phyloP scores from a whole-genome alignment of 1,140 invertebrate species.

The Acyrthosiphon pisum region DNA sequence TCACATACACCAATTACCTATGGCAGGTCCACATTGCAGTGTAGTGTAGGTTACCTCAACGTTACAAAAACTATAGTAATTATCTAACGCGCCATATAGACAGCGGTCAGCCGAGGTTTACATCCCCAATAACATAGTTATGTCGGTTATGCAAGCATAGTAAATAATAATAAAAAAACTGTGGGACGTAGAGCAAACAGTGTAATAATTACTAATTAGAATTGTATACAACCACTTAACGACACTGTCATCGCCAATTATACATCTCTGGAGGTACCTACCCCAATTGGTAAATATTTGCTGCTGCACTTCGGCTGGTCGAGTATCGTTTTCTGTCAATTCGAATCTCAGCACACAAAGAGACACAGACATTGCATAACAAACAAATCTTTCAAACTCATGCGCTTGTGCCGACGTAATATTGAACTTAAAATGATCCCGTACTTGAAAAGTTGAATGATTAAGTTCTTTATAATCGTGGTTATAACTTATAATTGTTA shows the following conservation, averaged over 20 bases:
- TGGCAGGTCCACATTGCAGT: no score
- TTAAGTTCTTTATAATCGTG: no score
- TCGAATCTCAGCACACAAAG: conserved; percentile 59
- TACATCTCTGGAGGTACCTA: not conserved
- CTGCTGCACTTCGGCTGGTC: not conserved
- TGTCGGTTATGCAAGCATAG: not conserved
- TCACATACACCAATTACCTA: no score
- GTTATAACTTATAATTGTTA: not conserved
- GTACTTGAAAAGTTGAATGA: not conserved
- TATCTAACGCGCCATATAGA: no score
- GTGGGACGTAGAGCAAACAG: rapidly evolving
- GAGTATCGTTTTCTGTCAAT: conserved; percentile 32
- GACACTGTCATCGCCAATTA: not conserved
- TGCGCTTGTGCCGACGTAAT: not conserved
- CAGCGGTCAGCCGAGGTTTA: no score
- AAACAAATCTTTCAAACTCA: not conserved
- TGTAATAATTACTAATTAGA: no score
- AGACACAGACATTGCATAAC: conserved; percentile 58
- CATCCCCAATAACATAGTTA: not conserved
- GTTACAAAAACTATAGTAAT: no score
- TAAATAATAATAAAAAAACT: not conserved
- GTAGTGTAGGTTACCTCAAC: no score
- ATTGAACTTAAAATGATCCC: not conserved
- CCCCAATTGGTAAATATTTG: conserved; percentile 54
- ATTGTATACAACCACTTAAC: not conserved